Conservation (phyloP, 2,888 invertebrate genomes). For the Ditylenchus weischeri region DNA sequence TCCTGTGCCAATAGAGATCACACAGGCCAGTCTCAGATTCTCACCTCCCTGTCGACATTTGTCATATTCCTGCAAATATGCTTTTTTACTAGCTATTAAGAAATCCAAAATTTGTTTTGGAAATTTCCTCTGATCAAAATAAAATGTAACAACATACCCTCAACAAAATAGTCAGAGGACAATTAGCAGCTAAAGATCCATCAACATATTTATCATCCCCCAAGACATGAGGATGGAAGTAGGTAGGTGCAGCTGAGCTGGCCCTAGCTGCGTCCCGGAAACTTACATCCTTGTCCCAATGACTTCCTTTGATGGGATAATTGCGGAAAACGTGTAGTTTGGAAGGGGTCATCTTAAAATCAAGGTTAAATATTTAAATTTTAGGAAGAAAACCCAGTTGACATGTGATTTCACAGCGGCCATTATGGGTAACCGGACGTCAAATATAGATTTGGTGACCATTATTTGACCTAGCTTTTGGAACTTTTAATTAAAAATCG, state of each 20-base stretch:
- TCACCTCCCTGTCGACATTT: constrained; percentile 41
- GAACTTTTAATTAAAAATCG: too few relatives aligned
- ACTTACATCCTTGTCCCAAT: constrained; percentile 41
- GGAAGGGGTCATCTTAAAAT: constrained; percentile 47
- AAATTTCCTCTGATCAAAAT: not conserved
- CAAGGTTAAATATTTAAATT: not conserved
- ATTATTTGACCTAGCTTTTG: too few relatives aligned
- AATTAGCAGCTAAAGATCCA: constrained; percentile 53
- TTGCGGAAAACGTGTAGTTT: constrained; percentile 47
- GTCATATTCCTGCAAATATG: constrained; percentile 46
- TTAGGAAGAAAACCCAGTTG: too few relatives aligned
- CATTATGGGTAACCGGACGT: too few relatives aligned
- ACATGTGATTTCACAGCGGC: too few relatives aligned
- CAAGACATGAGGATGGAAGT: constrained; percentile 48
- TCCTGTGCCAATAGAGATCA: constrained; percentile 52
- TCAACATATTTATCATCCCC: constrained; percentile 46
- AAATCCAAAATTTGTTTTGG: too few relatives aligned
- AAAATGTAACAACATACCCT: constrained; percentile 30
- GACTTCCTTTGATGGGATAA: constrained; percentile 38
- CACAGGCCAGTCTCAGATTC: constrained; percentile 42
- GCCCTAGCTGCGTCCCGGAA: constrained; percentile 53
- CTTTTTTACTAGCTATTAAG: too few relatives aligned
- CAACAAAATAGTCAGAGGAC: constrained; percentile 50
- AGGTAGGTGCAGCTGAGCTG: constrained; percentile 54
- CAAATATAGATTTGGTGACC: too few relatives aligned